phyloP scores from a whole-genome alignment of 2,797 vertebrate species.

The Malurus splendens region DNA sequence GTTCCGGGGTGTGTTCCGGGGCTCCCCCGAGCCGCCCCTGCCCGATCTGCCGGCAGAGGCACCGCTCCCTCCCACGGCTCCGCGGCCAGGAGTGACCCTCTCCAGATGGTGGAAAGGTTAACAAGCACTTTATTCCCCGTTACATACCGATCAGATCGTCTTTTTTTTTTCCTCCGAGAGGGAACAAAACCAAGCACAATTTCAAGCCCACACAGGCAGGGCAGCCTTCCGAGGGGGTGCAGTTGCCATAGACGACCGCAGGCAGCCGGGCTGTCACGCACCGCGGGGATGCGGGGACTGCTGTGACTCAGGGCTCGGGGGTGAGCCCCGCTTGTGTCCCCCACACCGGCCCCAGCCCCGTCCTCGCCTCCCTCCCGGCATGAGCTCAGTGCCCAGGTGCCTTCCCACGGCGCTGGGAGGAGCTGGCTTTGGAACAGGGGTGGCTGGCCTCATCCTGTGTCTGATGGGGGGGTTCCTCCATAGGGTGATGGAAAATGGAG shows the following conservation, averaged over 20 bases:
- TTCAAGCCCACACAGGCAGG: slow-evolving; percentile 59
- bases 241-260: slow-evolving; percentile 65
- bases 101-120: slow-evolving; percentile 70
- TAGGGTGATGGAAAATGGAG: background rate
- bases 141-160: slow-evolving; percentile 55
- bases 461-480: background rate
- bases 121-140: slow-evolving; percentile 64
- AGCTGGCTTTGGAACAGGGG: background rate
- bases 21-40: background rate
- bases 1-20: background rate
- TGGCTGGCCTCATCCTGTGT: background rate
- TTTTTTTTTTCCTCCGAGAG: background rate
- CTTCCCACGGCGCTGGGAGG: fast-evolving
- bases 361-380: background rate
- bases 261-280: slow-evolving; percentile 36
- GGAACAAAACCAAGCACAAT: slow-evolving; percentile 63
- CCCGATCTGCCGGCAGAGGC: background rate
- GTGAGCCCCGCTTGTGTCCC: background rate
- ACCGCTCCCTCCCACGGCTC: slow-evolving; percentile 3
- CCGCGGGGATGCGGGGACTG: background rate
- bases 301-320: background rate
- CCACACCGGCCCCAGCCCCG: background rate
- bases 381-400: background rate
- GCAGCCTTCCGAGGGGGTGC: slow-evolving; percentile 32
- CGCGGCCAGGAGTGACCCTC: slow-evolving; percentile 21